phyloP scores from a whole-genome alignment of 2,797 vertebrate species.

The Falco naumanni region DNA sequence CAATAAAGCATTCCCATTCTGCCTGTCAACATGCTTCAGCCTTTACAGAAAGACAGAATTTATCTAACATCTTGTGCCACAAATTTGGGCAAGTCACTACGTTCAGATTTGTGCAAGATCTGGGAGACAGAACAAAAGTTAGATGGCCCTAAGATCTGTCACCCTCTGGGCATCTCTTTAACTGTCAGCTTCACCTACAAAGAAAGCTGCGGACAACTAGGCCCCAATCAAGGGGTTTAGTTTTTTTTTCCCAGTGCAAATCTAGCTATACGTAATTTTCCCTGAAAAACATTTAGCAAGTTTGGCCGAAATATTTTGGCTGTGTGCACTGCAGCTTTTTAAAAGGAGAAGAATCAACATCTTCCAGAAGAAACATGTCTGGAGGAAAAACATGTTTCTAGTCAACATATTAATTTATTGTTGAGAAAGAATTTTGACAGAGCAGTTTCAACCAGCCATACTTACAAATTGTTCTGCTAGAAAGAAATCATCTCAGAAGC shows the following conservation, averaged over 20 bases:
- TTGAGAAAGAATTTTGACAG: constrained; percentile 16
- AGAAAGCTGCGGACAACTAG: background rate
- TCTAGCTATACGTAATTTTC: background rate
- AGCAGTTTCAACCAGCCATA: constrained; percentile 32
- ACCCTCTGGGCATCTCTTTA: background rate
- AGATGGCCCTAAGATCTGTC: background rate
- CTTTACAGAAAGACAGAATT: background rate
- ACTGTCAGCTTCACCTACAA: background rate
- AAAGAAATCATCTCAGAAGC: background rate
- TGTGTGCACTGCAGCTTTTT: background rate
- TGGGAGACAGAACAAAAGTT: background rate
- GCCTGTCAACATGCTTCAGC: background rate
- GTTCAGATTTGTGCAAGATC: background rate
- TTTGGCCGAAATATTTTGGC: background rate
- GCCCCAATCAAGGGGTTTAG: background rate
- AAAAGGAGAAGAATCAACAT: background rate
- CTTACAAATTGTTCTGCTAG: constrained; percentile 20
- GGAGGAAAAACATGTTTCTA: background rate
- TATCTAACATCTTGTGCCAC: background rate
- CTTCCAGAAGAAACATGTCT: constrained; percentile 25
- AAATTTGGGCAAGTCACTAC: background rate
- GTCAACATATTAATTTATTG: constrained; percentile 18
- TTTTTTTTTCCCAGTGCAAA: background rate
- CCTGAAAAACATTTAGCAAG: background rate
- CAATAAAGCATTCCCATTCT: background rate